Percentiles rank a stretch among this genome's conserved stretches.
Conservation (phyloP, 2,113 vertebrate genomes). For the Gopherus flavomarginatus region DNA sequence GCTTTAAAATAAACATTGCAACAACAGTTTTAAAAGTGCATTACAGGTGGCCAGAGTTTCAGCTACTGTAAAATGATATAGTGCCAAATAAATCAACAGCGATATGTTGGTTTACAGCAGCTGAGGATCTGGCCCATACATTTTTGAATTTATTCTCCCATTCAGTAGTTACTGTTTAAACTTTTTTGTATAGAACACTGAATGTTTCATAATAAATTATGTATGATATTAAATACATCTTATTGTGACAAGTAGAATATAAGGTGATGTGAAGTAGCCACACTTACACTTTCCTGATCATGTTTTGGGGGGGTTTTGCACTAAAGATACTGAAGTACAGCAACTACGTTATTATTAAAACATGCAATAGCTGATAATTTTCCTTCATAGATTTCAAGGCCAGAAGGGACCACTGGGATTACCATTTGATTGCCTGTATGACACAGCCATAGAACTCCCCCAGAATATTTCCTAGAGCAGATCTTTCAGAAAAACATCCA, state of each 20-base stretch:
- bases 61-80: background rate
- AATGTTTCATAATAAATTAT: background rate
- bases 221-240: fast-evolving
- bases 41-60: background rate
- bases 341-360: background rate
- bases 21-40: background rate
- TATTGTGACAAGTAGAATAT: background rate
- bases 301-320: background rate
- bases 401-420: background rate
- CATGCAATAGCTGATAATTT: fast-evolving
- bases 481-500: background rate
- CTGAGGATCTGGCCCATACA: fast-evolving
- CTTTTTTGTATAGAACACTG: background rate
- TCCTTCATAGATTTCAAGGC: background rate
- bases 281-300: background rate
- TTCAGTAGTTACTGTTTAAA: background rate
- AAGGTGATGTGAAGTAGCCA: background rate
- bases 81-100: background rate
- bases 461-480: background rate
- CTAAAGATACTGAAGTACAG: background rate
- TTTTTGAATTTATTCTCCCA: background rate
- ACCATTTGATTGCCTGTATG: background rate
- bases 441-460: background rate
- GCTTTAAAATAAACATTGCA: background rate
- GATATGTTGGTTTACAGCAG: background rate